Evolutionary conservation across 2,797 vertebrate species (phyloP).

Genomic region (Denticeps clupeoides): DNA sequence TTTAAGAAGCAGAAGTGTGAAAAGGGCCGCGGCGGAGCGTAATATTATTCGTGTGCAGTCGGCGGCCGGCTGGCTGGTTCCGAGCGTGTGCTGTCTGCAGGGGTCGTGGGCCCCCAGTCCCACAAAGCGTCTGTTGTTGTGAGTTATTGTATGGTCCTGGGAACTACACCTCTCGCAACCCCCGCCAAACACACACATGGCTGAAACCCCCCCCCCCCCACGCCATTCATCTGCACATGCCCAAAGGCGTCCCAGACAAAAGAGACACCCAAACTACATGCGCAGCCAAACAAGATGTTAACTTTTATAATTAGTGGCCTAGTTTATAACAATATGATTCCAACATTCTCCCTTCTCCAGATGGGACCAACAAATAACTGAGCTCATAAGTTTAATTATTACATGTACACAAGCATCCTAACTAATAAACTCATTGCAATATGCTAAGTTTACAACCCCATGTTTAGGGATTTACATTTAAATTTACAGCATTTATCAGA

Average conservation of each 20-base stretch:
- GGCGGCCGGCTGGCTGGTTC: neutral
- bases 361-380: too few relatives aligned
- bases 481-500: too few relatives aligned
- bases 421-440: too few relatives aligned
- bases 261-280: neutral
- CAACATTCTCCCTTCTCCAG: too few relatives aligned
- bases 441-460: too few relatives aligned
- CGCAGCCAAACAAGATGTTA: neutral
- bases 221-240: slow-evolving; percentile 5
- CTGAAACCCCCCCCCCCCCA: slow-evolving; percentile 5
- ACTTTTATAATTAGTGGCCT: too few relatives aligned
- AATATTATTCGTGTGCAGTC: too few relatives aligned
- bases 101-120: slow-evolving; percentile 9
- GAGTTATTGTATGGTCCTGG: slow-evolving; percentile 33
- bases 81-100: slow-evolving; percentile 4
- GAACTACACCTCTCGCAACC: slow-evolving; percentile 11
- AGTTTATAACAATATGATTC: too few relatives aligned
- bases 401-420: too few relatives aligned
- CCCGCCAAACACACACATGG: slow-evolving; percentile 6
- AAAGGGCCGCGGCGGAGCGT: neutral
- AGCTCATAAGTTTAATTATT: too few relatives aligned
- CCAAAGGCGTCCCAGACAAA: slow-evolving; percentile 6
- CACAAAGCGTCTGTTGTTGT: slow-evolving; percentile 25
- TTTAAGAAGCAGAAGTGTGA: too few relatives aligned
- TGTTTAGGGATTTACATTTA: too few relatives aligned